Base-by-base conservation (phyloP, 1,140 invertebrate species). In the Scaptomyza pallida region DNA sequence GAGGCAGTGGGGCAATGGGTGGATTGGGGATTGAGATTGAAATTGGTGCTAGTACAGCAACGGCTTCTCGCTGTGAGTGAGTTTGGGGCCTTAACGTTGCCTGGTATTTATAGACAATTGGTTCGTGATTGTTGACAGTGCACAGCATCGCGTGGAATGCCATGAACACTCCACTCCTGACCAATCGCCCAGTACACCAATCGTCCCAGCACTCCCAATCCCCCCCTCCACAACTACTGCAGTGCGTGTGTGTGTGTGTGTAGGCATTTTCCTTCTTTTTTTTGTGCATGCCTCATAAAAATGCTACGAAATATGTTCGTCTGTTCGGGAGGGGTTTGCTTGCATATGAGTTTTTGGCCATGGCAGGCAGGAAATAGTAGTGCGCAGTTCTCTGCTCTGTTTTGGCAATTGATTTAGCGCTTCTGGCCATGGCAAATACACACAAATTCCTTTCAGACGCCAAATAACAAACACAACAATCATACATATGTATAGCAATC, bases 21-120 rank as follows among this genome's bases (percentile, higher is more conserved):
- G n/a, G n/a, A n/a, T 6, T 19, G 35, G n/a, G n/a, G 30, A 10
- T 51, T 62, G 33, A 41, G 54, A 33, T 26, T 67, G 35, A 9
- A 40, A 37, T 37, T 37, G 33, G 33, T 37, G 12, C 33, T 37
- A 12, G 26, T 30, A 30, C 8, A 6, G 26, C 26, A 15, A 19
- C 15, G 21, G 37, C 10, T 10, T 15, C 55, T 68, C 69, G 51
- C 54, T 63, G 57, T 64, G 73, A 81, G 68, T 86, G 81, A 77
- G 82, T 75, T 78, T 78, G 6, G n/a, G 6, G 78, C 71, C 69
- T 78, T 82, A 70, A 78, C 82, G 75, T 85, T 82, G 33, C 68
- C 75, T 88, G 82, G 78, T 88, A 88, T 88, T 88, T 88, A 88
- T 88, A 88, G 82, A 88, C 82, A 88, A 88, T 88, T 88, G 83